Conservation (phyloP, 1,140 invertebrate genomes). For the Psix sp. region DNA sequence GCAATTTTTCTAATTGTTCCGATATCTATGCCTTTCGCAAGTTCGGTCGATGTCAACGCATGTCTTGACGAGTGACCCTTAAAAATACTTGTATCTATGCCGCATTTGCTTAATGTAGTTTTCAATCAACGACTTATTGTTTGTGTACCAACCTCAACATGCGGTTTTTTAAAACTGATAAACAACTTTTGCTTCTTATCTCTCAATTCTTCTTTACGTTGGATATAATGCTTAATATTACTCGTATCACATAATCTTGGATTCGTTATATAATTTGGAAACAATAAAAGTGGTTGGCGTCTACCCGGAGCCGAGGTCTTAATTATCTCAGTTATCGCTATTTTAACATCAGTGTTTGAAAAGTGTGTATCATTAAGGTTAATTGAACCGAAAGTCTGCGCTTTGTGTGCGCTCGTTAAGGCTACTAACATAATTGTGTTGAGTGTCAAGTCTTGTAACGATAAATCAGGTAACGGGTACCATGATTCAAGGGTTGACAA, state of each 20-base stretch:
- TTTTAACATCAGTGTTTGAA: not conserved
- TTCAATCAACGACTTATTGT: conserved; percentile 59
- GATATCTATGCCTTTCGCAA: conserved; percentile 34
- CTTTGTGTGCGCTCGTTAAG: conserved; percentile 8
- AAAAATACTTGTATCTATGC: conserved; percentile 51
- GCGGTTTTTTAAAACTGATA: conserved; percentile 50
- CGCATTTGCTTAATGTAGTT: conserved; percentile 32
- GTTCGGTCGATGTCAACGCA: conserved; percentile 43
- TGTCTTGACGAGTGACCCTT: conserved; percentile 49
- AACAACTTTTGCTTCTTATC: conserved; percentile 26
- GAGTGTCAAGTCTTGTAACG: conserved; percentile 2
- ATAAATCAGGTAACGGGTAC: conserved; percentile 8
- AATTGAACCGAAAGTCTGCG: conserved; percentile 9
- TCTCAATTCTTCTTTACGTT: conserved; percentile 3
- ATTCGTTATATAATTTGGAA: not conserved
- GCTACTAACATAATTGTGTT: conserved; percentile 17
- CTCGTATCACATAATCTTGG: conserved; percentile 2
- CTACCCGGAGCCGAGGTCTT: conserved; percentile 7
- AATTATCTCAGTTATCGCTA: conserved; percentile 12
- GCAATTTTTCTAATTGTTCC: conserved; percentile 56
- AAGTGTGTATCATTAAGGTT: conserved; percentile 4
- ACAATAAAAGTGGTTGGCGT: not conserved
- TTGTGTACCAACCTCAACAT: conserved; percentile 45
- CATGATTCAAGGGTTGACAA: conserved; percentile 10
- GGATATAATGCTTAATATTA: conserved; percentile 10